Conservation (phyloP, 1,140 invertebrate genomes). For the Conus betulinus region DNA sequence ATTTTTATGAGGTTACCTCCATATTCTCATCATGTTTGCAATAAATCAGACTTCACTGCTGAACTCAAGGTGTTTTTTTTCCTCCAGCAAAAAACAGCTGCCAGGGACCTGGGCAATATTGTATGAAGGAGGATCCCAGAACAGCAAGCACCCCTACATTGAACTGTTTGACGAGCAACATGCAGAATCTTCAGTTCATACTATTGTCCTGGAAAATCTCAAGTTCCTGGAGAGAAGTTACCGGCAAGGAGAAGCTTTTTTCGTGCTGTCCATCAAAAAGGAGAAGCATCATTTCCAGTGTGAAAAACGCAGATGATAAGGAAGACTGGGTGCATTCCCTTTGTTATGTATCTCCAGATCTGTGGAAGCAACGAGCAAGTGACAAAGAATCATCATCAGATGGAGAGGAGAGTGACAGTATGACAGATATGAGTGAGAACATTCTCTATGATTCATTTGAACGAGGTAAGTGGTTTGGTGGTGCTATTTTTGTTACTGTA, state of each 20-base stretch:
- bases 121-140: not conserved
- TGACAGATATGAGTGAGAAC: conserved; percentile 10
- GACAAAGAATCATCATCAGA: not conserved
- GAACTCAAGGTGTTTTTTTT: no score
- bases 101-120: conserved; percentile 7
- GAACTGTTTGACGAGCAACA: not conserved
- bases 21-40: no score
- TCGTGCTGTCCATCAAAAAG: conserved; percentile 35
- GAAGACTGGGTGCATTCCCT: conserved; percentile 32
- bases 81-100: conserved; percentile 23
- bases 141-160: not conserved
- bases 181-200: not conserved
- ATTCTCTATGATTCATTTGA: conserved; percentile 19
- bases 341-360: not conserved
- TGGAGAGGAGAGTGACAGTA: not conserved
- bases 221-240: conserved; percentile 23
- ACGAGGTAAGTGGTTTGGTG: conserved; percentile 1
- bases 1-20: no score
- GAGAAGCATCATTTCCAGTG: conserved; percentile 36
- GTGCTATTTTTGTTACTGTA: not conserved
- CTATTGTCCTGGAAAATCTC: conserved; percentile 12
- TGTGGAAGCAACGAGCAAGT: conserved; percentile 26
- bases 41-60: no score
- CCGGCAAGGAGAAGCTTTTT: not conserved
- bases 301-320: not conserved